Base-by-base conservation (phyloP, 1,140 invertebrate species). In the Phortica variegata region DNA sequence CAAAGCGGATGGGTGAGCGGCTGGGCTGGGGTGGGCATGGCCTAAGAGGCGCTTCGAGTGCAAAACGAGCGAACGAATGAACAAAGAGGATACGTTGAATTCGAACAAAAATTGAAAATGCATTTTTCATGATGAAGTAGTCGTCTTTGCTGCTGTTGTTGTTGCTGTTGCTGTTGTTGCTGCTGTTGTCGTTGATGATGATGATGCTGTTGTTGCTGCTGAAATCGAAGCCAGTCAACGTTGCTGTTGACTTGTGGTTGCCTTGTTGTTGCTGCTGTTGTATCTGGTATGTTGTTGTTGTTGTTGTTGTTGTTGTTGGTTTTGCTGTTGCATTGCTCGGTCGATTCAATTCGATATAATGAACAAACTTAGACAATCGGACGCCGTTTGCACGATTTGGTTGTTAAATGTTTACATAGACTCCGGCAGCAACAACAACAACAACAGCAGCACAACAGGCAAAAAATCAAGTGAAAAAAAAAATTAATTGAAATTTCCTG, bases 371-470 rank as follows among this genome's bases (percentile, higher is more conserved):
- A 72, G 68, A 72, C 68, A 71, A 72, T 58, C 68, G 68, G 68
- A 72, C 68, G 68, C 68, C 68, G 65, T 54, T 53, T 56, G 69
- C 68, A 72, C 68, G 68, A 72, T 72, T 72, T 72, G 61, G 63
- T 72, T 72, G 68, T 72, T 71, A 49, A 37, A 43, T 34, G 34
- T 26, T 42, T 41, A 26, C 23, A 26, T 26, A 65, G 50, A 39
- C 55, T 49, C 17, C 17, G 40, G 34, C 36, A 38, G 39, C 56
- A 49, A 23, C 44, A 26, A 26, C 46, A 62, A 62, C 33, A 37
- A 26, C 5, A 26, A 19, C 16, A 45, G 36, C 17, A 36, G 19
- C 32, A 34, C 4, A 34, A 34, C 13, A n/a, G n/a, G 32, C 29
- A 44, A 13, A n/a, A 19, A 34, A 2, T 3, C 13, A 23, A 16